These are phyloP conservation scores for Brachyopa scutellaris DNA, from an alignment of 2,888 invertebrate species.

Conservation along the genomic window DNA sequence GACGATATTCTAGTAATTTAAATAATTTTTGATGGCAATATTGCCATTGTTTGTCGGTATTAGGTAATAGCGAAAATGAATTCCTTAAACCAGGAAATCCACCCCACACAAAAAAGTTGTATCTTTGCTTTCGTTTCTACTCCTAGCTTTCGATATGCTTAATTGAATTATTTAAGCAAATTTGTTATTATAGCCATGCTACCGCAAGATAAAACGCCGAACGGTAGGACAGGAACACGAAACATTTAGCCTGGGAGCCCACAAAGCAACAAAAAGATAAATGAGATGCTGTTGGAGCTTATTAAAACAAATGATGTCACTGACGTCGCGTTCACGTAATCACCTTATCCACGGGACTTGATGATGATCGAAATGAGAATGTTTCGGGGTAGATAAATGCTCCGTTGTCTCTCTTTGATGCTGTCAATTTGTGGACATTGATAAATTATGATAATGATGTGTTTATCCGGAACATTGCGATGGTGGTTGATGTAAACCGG, in stretches of 20 bases:
- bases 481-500: not conserved
- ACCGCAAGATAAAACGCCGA: conserved; percentile 9
- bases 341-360: conserved; percentile 1
- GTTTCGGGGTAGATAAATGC: not conserved
- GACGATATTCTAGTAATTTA: too few relatives aligned
- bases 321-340: conserved; percentile 20
- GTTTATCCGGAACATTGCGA: not conserved
- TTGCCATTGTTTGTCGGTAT: not conserved
- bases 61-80: not conserved
- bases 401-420: not conserved
- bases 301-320: conserved; percentile 46
- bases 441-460: conserved; percentile 32
- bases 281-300: conserved; percentile 26
- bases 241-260: not conserved
- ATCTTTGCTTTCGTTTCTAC: not conserved
- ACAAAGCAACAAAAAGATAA: conserved; percentile 33
- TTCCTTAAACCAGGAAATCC: not conserved
- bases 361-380: conserved; percentile 10
- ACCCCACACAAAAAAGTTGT: not conserved
- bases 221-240: not conserved
- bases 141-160: not conserved
- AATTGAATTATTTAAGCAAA: conserved; percentile 35
- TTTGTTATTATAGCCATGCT: not conserved
- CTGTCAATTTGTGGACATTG: conserved; percentile 16
- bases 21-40: too few relatives aligned